phyloP scores from a whole-genome alignment of 2,113 vertebrate species.

The Alethe diademata region DNA sequence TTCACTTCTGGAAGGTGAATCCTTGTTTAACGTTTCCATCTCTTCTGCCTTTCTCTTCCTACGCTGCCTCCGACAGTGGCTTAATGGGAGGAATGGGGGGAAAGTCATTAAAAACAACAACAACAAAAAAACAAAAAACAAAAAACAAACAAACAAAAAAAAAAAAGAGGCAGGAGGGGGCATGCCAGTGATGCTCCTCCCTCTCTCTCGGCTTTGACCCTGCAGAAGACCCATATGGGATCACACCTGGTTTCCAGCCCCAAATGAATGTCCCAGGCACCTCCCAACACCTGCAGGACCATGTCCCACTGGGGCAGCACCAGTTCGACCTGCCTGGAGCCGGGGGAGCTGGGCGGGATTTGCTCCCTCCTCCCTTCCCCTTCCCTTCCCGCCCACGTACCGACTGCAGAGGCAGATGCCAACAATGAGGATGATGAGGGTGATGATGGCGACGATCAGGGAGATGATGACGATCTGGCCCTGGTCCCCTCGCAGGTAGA shows the following conservation, averaged over 20 bases:
- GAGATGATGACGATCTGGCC: constrained; percentile 57
- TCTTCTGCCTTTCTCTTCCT: constrained; percentile 53
- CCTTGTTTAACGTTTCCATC: constrained; percentile 51
- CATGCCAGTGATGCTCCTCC: no score
- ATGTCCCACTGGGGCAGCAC: background rate
- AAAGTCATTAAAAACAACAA: background rate
- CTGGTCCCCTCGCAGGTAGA: constrained; percentile 45
- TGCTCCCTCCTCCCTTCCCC: fast-evolving
- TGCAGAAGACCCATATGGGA: background rate
- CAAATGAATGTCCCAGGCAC: background rate
- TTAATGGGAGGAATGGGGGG: background rate
- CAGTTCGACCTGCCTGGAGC: background rate
- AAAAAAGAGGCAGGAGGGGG: background rate
- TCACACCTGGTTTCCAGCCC: background rate
- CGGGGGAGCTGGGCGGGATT: background rate
- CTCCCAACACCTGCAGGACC: background rate
- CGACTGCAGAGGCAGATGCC: constrained; percentile 37
- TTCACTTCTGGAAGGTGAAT: background rate
- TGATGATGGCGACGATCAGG: background rate
- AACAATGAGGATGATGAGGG: constrained; percentile 1
- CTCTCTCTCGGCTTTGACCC: background rate
- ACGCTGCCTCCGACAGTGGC: constrained; percentile 42
- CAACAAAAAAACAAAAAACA: background rate
- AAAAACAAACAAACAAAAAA: background rate
- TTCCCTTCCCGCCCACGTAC: background rate